Conservation (phyloP, 2,113 vertebrate genomes). For the Larimichthys crocea region DNA sequence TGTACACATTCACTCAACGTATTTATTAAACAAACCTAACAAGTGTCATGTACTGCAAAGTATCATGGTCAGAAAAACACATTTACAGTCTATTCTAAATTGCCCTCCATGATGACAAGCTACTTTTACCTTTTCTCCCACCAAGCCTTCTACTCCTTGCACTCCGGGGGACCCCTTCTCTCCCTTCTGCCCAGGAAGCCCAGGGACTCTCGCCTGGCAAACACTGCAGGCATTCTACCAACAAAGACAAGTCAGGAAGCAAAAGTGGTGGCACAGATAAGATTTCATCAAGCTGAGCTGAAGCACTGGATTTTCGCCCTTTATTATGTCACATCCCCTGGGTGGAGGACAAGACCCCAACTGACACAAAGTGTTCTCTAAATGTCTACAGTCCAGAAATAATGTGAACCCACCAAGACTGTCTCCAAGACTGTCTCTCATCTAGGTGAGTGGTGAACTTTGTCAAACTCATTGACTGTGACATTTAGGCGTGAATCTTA, state of each 20-base stretch:
- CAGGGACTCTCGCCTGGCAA: slow-evolving; percentile 84
- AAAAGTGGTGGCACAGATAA: slow-evolving; percentile 64
- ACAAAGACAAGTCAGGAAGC: slow-evolving; percentile 36
- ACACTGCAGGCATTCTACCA: slow-evolving; percentile 89
- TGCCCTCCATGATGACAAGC: slow-evolving; percentile 15
- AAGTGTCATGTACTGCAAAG: slow-evolving; percentile 18
- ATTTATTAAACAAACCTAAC: slow-evolving; percentile 1
- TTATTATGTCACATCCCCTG: slow-evolving; percentile 70
- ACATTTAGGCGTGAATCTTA: slow-evolving; percentile 77
- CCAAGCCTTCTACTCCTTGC: slow-evolving; percentile 74
- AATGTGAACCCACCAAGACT: slow-evolving; percentile 66
- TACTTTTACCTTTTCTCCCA: slow-evolving; percentile 80
- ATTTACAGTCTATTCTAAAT: slow-evolving; percentile 32
- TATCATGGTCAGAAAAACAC: slow-evolving; percentile 12
- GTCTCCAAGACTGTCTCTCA: slow-evolving; percentile 58
- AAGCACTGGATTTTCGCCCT: slow-evolving; percentile 63
- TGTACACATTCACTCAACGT: slow-evolving; percentile 4
- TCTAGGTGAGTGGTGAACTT: slow-evolving; percentile 74
- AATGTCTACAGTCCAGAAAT: slow-evolving; percentile 76
- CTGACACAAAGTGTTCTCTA: slow-evolving; percentile 74
- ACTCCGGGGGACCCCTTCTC: slow-evolving; percentile 81
- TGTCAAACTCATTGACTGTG: slow-evolving; percentile 78
- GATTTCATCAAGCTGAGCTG: slow-evolving; percentile 70
- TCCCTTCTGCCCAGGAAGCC: slow-evolving; percentile 85
- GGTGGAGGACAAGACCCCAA: slow-evolving; percentile 69